phyloP scores from a whole-genome alignment of 2,888 invertebrate genomes.

The Nomada ferruginata region DNA sequence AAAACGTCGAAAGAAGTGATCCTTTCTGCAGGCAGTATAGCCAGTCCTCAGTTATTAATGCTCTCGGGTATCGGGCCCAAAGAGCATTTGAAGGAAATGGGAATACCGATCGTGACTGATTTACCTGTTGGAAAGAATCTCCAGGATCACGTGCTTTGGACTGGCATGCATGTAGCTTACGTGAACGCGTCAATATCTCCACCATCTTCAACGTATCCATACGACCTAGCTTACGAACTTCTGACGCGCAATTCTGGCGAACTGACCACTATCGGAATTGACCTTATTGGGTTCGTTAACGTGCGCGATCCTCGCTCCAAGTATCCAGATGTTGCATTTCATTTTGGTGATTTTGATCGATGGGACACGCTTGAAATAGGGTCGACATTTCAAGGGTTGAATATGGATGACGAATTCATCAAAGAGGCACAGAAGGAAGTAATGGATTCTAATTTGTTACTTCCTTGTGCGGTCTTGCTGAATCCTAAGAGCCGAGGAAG shows the following conservation, averaged over 20 bases:
- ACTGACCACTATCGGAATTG: slow-evolving; percentile 83
- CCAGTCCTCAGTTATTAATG: slow-evolving; percentile 89
- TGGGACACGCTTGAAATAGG: slow-evolving; percentile 46
- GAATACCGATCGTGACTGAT: slow-evolving; percentile 84
- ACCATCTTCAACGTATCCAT: slow-evolving; percentile 7
- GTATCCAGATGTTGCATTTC: slow-evolving; percentile 87
- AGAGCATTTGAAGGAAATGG: slow-evolving; percentile 84
- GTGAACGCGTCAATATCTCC: slow-evolving; percentile 53
- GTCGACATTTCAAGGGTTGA: slow-evolving; percentile 43
- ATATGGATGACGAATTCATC: slow-evolving; percentile 63
- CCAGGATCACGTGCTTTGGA: slow-evolving; percentile 85
- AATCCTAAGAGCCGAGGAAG: slow-evolving; percentile 84
- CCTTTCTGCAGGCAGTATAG: slow-evolving; percentile 88
- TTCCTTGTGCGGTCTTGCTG: slow-evolving; percentile 79
- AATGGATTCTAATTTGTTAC: slow-evolving; percentile 71
- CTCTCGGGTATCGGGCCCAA: slow-evolving; percentile 88
- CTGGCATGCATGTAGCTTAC: slow-evolving; percentile 65
- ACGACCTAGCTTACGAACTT: slow-evolving; percentile 81
- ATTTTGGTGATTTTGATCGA: slow-evolving; percentile 84
- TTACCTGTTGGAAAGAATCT: slow-evolving; percentile 86
- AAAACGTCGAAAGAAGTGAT: slow-evolving; percentile 87
- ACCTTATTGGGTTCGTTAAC: slow-evolving; percentile 86
- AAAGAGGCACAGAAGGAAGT: slow-evolving; percentile 12
- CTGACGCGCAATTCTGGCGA: slow-evolving; percentile 84
- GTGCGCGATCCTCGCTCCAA: slow-evolving; percentile 83